Evolutionary conservation across 2,888 invertebrate species (phyloP).

Genomic region (Opisthograptis luteolata): DNA sequence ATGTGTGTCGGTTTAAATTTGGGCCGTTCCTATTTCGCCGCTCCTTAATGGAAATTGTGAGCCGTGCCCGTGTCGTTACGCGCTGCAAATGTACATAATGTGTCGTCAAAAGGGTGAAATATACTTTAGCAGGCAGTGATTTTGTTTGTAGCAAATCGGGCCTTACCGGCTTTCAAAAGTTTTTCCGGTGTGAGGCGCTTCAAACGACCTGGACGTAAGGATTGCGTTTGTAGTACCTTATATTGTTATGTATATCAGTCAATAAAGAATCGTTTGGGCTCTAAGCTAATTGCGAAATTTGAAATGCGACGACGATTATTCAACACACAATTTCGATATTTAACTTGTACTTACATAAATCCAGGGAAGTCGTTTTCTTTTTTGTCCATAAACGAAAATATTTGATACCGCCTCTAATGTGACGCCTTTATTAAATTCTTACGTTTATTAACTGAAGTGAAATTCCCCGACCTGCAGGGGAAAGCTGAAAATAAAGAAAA

Average conservation of each 20-base stretch:
- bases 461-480: conserved; percentile 62
- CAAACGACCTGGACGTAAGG: conserved; percentile 47
- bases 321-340: conserved; percentile 7
- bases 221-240: conserved; percentile 13
- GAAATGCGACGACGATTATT: conserved; percentile 7
- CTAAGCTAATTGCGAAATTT: no score
- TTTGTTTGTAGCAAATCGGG: conserved; percentile 65
- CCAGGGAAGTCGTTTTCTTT: conserved; percentile 38
- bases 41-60: conserved; percentile 81
- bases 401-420: conserved; percentile 57
- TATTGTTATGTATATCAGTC: no score
- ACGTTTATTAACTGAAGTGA: conserved; percentile 71
- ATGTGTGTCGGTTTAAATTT: conserved; percentile 52
- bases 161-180: conserved; percentile 74
- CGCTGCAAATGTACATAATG: conserved; percentile 83
- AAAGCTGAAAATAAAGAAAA: conserved; percentile 57
- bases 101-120: conserved; percentile 84
- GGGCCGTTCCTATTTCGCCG: conserved; percentile 61
- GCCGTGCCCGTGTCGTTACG: conserved; percentile 81
- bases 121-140: conserved; percentile 81
- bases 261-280: no score
- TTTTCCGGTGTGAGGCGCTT: conserved; percentile 67
- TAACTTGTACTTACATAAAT: conserved; percentile 34
- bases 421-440: conserved; percentile 80
- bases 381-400: conserved; percentile 46